Conservation (phyloP, 2,113 vertebrate species). For the Chlamydotis undulata region DNA sequence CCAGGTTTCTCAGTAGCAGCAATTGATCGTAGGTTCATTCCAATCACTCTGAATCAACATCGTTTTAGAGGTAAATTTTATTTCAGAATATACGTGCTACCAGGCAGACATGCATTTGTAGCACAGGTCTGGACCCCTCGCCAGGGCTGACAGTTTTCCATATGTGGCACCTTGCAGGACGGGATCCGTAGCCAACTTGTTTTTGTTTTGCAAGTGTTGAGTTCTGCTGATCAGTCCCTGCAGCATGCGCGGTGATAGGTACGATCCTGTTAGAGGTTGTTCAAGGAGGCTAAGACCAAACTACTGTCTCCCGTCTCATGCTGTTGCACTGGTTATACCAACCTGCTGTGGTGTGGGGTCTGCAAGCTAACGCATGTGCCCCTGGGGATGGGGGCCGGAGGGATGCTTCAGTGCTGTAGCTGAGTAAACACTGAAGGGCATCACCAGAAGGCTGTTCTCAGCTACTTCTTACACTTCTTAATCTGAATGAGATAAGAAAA, state of each 20-base stretch:
- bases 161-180: background rate
- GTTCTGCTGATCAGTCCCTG: background rate
- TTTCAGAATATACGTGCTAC: background rate
- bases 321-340: fast-evolving
- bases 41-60: background rate
- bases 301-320: background rate
- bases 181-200: background rate
- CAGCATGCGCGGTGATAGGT: background rate
- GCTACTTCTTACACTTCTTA: background rate
- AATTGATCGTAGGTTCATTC: background rate
- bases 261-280: background rate
- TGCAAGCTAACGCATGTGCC: background rate
- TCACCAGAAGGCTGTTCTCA: background rate
- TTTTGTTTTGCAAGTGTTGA: background rate
- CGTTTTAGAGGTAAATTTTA: background rate
- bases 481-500: background rate
- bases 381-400: background rate
- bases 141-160: background rate
- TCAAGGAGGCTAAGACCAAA: background rate
- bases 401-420: background rate
- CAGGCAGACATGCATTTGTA: background rate
- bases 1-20: background rate
- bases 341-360: background rate
- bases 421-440: background rate
- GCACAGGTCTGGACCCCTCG: background rate